Evolutionary conservation across 2,113 vertebrate species (phyloP), one percentile per base, ranked within the genome.

Genomic region (Bubalus kerabau): DNA sequence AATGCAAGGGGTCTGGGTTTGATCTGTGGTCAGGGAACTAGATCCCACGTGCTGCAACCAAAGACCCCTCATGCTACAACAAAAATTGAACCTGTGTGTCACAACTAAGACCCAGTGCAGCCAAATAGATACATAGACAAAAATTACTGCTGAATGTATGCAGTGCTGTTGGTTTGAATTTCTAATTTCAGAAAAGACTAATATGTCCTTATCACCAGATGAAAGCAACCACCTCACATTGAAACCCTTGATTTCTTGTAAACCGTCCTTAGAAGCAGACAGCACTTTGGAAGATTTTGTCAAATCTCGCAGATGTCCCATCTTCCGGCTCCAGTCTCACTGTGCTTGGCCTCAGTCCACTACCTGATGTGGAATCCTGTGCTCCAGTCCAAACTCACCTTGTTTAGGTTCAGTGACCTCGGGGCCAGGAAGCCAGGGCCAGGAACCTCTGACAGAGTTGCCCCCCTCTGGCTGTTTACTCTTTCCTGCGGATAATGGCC

Each of bases 111-210:
- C 40, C 71, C 12, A 43, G 23, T 43, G 12, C 23, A 76, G 40
- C 23, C 71, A 76, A 76, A 43, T 26, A 76, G 23, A 43, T 76
- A 76, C 71, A 43, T 15, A 80, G 46, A 80, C 16, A 48, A 80
- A 67, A 48, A 48, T 71, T 26, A 89, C 43, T 21, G 8, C 87
- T 57, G 21, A 81, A 40, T 54, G 94, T 82, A 87, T 19, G 2
- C 8, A 92, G 76, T 23, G 7, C 48, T 67, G 19, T 95, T 92
- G 17, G 6, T 87, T 91, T 88, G 94, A 86, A 48, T 85, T 86
- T 36, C 43, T 71, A 95, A 93, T 62, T 93, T 96, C 40, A 90
- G 23, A 84, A 92, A 91, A 91, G 19, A 32, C 32, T 91, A 96
- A 62, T 80, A 82, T 64, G 43, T 62, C 36, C 21, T 94, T 87